Conservation (phyloP, 2,797 vertebrate genomes). For the Pipistrellus pipistrellus region DNA sequence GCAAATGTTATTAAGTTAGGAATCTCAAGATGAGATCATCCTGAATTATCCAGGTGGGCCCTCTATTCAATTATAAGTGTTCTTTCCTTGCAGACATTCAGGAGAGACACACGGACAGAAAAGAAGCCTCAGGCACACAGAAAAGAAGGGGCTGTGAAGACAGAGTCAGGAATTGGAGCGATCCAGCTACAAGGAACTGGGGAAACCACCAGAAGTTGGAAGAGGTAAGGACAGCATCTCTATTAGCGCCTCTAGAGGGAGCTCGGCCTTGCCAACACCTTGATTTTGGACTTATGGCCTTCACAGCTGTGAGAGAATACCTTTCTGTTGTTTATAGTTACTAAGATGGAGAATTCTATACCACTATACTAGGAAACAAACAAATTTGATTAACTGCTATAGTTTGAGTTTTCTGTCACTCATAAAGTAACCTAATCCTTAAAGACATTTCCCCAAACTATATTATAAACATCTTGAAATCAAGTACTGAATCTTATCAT, state of each 20-base stretch:
- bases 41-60: not conserved
- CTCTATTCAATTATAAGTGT: not conserved
- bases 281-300: not conserved
- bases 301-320: not conserved
- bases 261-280: not conserved
- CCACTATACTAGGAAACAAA: not conserved
- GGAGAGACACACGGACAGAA: not conserved
- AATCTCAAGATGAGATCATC: conserved; percentile 16
- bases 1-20: conserved; percentile 15
- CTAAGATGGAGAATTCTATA: not conserved
- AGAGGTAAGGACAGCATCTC: not conserved
- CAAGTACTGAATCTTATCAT: conserved; percentile 12
- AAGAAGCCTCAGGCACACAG: not conserved
- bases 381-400: not conserved
- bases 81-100: not conserved
- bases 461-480: conserved; percentile 36
- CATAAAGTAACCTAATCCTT: conserved; percentile 12
- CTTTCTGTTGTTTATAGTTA: not conserved
- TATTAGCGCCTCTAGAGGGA: not conserved
- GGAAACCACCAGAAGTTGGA: not conserved
- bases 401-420: conserved; percentile 17
- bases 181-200: not conserved
- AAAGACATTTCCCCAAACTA: conserved; percentile 4
- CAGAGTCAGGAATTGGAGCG: not conserved
- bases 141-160: not conserved